Conservation (phyloP, 92 coral and sea anemone species). For the Porites rus region DNA sequence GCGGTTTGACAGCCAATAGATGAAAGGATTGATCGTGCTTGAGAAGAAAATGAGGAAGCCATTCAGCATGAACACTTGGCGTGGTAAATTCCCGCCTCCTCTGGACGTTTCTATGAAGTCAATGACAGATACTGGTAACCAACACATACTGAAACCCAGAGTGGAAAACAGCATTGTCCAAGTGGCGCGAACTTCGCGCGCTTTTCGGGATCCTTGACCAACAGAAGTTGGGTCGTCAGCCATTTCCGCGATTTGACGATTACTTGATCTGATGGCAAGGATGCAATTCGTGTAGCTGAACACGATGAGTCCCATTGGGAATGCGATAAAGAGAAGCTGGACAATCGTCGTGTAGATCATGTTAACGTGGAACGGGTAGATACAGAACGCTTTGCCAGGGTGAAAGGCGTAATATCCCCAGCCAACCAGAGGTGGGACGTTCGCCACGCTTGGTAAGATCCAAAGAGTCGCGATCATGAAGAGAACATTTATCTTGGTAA, state of each 20-base stretch:
- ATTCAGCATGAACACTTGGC: slow-evolving; percentile 77
- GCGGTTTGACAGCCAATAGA: slow-evolving; percentile 75
- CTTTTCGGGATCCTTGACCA: slow-evolving; percentile 43
- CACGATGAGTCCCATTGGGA: slow-evolving; percentile 62
- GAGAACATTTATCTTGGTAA: slow-evolving; percentile 55
- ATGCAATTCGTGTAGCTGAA: slow-evolving; percentile 69
- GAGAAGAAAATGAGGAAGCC: slow-evolving; percentile 63
- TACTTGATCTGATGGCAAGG: slow-evolving; percentile 60
- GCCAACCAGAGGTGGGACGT: slow-evolving; percentile 75
- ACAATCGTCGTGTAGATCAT: slow-evolving; percentile 67
- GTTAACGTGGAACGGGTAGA: slow-evolving; percentile 76
- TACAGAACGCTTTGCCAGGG: slow-evolving; percentile 75
- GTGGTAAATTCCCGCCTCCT: slow-evolving; percentile 76
- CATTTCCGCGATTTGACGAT: slow-evolving; percentile 71
- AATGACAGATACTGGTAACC: slow-evolving; percentile 73
- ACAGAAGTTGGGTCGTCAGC: slow-evolving; percentile 10
- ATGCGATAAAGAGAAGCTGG: slow-evolving; percentile 65
- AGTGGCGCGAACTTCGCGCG: slow-evolving; percentile 77
- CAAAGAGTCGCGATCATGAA: slow-evolving; percentile 66
- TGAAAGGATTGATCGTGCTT: slow-evolving; percentile 76
- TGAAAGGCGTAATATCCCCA: slow-evolving; percentile 82
- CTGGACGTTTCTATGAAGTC: slow-evolving; percentile 41
- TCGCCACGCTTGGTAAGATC: slow-evolving; percentile 78
- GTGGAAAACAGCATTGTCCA: slow-evolving; percentile 80
- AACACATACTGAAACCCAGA: slow-evolving; percentile 70